Conservation (phyloP, 2,888 invertebrate species). For the Heliothis peltigera region DNA sequence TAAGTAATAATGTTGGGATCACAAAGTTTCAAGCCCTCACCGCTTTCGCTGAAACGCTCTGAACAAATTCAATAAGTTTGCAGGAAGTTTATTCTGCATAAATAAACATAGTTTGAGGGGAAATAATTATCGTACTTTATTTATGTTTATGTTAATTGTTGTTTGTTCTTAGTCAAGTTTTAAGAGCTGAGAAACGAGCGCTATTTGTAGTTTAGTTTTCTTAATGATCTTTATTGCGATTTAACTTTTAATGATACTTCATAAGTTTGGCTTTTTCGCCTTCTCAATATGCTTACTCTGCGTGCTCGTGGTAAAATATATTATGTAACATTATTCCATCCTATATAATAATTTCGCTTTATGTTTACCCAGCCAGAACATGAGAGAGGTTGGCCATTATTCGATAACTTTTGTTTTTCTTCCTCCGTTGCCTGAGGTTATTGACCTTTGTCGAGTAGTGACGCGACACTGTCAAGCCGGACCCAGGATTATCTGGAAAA, state of each 20-base stretch:
- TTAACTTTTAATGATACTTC: background rate
- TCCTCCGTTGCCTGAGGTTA: constrained; percentile 7
- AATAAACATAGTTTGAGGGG: constrained; percentile 12
- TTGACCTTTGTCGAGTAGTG: constrained; percentile 30
- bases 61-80: constrained; percentile 18
- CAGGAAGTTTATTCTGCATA: constrained; percentile 11
- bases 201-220: background rate
- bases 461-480: constrained; percentile 1
- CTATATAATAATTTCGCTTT: background rate
- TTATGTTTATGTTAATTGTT: constrained; percentile 3
- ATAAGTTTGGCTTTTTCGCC: background rate
- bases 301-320: too few relatives aligned
- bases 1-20: constrained; percentile 4
- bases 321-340: background rate
- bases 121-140: background rate
- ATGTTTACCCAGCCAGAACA: constrained; percentile 5
- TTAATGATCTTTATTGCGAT: background rate
- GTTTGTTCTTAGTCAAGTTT: constrained; percentile 7
- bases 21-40: constrained; percentile 8
- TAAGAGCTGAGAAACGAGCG: background rate
- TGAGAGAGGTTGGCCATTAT: constrained; percentile 7
- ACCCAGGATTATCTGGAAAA: constrained; percentile 11
- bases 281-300: background rate
- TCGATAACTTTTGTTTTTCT: constrained; percentile 37
- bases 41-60: constrained; percentile 13